Evolutionary conservation across 2,113 vertebrate species (phyloP).

Genomic region (Tilapia sparmanii): DNA sequence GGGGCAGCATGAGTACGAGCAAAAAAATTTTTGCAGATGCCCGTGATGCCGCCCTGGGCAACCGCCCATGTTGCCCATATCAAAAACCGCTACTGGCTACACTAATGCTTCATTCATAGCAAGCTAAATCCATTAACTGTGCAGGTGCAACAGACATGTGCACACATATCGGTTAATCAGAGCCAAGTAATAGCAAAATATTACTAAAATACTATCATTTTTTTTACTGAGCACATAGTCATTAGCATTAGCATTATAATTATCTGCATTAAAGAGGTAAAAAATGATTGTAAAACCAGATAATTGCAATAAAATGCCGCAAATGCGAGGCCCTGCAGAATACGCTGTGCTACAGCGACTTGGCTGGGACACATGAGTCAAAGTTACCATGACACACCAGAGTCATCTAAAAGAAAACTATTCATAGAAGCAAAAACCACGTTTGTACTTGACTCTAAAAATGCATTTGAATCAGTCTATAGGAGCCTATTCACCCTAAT

Average conservation of each 20-base stretch:
- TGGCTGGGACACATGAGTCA: neutral
- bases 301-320: neutral
- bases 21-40: accelerated
- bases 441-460: neutral
- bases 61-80: neutral
- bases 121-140: neutral
- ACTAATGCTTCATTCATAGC: neutral
- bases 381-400: neutral
- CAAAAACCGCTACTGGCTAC: neutral
- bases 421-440: neutral
- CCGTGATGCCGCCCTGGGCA: neutral
- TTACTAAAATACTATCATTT: neutral
- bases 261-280: neutral
- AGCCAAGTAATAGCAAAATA: neutral
- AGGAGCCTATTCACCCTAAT: neutral
- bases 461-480: neutral
- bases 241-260: neutral
- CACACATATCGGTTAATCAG: neutral
- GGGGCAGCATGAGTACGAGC: neutral
- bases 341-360: neutral
- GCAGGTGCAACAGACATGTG: neutral
- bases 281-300: neutral
- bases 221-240: neutral
- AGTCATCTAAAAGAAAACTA: neutral
- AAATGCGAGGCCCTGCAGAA: neutral